Evolutionary conservation across 2,888 invertebrate species (phyloP).

Genomic region (Tyria jacobaeae): DNA sequence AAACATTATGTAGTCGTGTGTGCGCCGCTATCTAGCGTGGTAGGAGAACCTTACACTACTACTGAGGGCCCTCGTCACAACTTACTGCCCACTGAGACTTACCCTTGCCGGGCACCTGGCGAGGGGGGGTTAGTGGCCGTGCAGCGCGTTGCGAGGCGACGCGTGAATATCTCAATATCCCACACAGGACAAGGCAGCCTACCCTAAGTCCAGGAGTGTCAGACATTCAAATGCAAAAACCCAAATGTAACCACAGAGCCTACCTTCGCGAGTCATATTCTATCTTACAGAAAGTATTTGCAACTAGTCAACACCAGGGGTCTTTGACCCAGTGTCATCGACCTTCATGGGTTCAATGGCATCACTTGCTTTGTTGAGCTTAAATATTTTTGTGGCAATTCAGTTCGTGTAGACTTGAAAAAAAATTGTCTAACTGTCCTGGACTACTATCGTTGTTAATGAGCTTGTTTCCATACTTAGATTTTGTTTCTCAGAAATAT

Average conservation of each 20-base stretch:
- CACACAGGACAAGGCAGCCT: neutral
- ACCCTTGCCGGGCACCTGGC: neutral
- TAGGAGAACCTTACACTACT: neutral
- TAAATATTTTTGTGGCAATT: neutral
- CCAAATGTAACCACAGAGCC: neutral
- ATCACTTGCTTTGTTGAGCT: neutral
- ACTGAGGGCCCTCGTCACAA: neutral
- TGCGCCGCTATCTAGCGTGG: constrained; percentile 35
- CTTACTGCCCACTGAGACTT: neutral
- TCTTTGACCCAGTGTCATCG: constrained; percentile 7
- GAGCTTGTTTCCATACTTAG: neutral
- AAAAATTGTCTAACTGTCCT: constrained; percentile 8
- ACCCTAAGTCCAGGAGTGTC: constrained; percentile 11
- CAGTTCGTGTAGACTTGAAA: too few relatives aligned
- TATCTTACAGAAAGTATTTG: too few relatives aligned
- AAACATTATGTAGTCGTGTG: constrained; percentile 81
- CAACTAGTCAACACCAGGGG: neutral
- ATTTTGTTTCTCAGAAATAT: neutral
- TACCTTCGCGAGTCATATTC: neutral
- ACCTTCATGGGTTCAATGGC: constrained; percentile 8
- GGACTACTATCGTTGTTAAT: constrained; percentile 8
- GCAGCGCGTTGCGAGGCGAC: neutral
- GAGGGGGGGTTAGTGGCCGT: neutral
- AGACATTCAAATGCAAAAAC: neutral
- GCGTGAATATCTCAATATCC: neutral